Evolutionary conservation across 2,113 vertebrate species (phyloP).

Genomic region (Cromileptes altivelis): DNA sequence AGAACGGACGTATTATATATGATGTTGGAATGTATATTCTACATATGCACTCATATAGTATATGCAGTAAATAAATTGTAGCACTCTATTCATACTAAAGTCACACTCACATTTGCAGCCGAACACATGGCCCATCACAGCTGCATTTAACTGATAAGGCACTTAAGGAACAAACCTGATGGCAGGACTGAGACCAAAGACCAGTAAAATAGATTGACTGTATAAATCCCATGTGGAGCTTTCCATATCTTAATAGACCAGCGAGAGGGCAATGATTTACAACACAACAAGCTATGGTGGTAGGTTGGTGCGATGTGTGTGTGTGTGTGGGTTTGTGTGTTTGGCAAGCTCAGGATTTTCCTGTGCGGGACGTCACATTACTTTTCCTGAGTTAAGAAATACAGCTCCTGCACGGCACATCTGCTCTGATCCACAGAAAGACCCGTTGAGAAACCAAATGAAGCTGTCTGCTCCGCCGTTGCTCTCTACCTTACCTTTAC

Average conservation of each 20-base stretch:
- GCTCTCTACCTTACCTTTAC: slow-evolving; percentile 41
- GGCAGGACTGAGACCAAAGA: slow-evolving; percentile 81
- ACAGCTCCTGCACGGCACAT: slow-evolving; percentile 52
- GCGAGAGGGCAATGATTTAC: slow-evolving; percentile 80
- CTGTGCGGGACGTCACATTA: slow-evolving; percentile 58
- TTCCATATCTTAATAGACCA: slow-evolving; percentile 85
- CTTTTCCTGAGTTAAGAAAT: slow-evolving; percentile 66
- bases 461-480: slow-evolving; percentile 44
- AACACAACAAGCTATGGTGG: slow-evolving; percentile 65
- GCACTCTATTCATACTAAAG: slow-evolving; percentile 48
- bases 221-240: slow-evolving; percentile 82
- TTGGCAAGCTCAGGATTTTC: slow-evolving; percentile 72
- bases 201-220: slow-evolving; percentile 83
- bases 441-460: slow-evolving; percentile 52
- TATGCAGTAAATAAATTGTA: slow-evolving; percentile 10
- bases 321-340: slow-evolving; percentile 46
- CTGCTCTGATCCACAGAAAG: slow-evolving; percentile 56
- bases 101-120: slow-evolving; percentile 55
- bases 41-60: neutral
- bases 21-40: neutral
- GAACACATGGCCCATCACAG: slow-evolving; percentile 71
- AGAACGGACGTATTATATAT: neutral
- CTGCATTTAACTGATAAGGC: slow-evolving; percentile 84
- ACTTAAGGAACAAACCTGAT: slow-evolving; percentile 81
- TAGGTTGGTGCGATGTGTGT: slow-evolving; percentile 24